Base-by-base conservation (phyloP, 2,888 invertebrate genomes). In the Oscheius sp. region DNA sequence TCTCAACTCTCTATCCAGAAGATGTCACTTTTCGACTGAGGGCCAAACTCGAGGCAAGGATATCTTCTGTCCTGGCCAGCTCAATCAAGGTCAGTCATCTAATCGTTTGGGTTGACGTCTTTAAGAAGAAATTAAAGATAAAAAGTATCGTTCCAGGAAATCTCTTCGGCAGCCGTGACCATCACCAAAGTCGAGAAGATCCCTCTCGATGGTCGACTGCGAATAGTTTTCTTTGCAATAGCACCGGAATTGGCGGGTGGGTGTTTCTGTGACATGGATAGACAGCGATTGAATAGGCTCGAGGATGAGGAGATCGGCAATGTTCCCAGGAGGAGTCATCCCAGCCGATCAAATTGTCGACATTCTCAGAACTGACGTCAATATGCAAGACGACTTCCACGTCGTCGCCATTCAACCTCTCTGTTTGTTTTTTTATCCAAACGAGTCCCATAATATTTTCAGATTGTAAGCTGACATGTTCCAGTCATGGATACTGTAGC, bases 381-480 rank as follows among this genome's bases (percentile, higher is more conserved):
- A 55, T 29, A 78, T 78, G 75, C 68, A 61, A 27, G 46, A 71
- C 12, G 77, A 76, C 27, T 78, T 78, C 43, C 43, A 43, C 16
- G 79, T 78, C 45, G 55, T 71, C 16, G 52, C 72, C 25, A 76
- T 78, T 9, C 55, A 72, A 43, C 53, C 72, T 3, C 58, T 72
- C 1, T 71, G 71, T 71, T 6, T 0, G 46, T 52, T 41, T 29
- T 18, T 35, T 35, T 35, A 35, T 41, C 13, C 12, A 23, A n/a
- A 27, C 6, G 2, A 23, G 18, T 29, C 16, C 25, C 13, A 69
- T 21, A 16, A 5, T 2, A 13, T 25, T 35, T 79, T 59, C 52
- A 78, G 78, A 78, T 41, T 78, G 79, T 53, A 69, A 75, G 21
- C 52, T 76, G 16, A 45, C 70, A 1, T 78, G 79, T 58, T 79